Evolutionary conservation across 2,888 invertebrate genomes (phyloP).

Genomic region (Orthonevra nobilis): DNA sequence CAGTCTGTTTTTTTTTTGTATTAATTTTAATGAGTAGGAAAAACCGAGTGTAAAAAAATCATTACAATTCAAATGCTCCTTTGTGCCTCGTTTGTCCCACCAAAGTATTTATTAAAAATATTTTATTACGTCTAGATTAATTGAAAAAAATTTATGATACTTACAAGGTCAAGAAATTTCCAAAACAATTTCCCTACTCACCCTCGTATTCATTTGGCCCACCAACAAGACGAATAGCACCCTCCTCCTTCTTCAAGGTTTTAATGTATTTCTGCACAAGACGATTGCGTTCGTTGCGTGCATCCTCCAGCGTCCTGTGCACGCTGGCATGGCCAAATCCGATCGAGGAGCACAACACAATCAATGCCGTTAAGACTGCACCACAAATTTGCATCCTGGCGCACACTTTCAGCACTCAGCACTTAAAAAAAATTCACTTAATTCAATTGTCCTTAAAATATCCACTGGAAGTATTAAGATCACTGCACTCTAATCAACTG

Average conservation of each 20-base stretch:
- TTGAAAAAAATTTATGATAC: too few relatives aligned
- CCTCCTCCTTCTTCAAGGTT: slow-evolving; percentile 86
- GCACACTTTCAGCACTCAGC: neutral
- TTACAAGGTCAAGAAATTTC: too few relatives aligned
- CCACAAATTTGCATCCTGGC: slow-evolving; percentile 19
- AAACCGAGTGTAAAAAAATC: too few relatives aligned
- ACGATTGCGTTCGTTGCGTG: slow-evolving; percentile 80
- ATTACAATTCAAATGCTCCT: too few relatives aligned
- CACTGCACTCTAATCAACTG: slow-evolving; percentile 51
- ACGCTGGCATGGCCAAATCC: slow-evolving; percentile 3
- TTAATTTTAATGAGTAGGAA: too few relatives aligned
- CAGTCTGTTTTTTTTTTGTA: too few relatives aligned
- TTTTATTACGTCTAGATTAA: too few relatives aligned
- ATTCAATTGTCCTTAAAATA: neutral
- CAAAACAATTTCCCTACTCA: slow-evolving; percentile 78
- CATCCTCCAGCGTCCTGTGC: slow-evolving; percentile 77
- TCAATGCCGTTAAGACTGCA: neutral
- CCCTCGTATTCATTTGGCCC: slow-evolving; percentile 87
- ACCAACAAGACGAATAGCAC: slow-evolving; percentile 86
- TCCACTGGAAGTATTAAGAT: slow-evolving; percentile 11
- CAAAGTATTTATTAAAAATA: too few relatives aligned
- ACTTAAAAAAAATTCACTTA: neutral
- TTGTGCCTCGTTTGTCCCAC: too few relatives aligned
- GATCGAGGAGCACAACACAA: slow-evolving; percentile 23
- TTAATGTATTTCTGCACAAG: slow-evolving; percentile 86